Evolutionary conservation across 2,888 invertebrate species (phyloP).

Genomic region (Eupithecia dodoneata): DNA sequence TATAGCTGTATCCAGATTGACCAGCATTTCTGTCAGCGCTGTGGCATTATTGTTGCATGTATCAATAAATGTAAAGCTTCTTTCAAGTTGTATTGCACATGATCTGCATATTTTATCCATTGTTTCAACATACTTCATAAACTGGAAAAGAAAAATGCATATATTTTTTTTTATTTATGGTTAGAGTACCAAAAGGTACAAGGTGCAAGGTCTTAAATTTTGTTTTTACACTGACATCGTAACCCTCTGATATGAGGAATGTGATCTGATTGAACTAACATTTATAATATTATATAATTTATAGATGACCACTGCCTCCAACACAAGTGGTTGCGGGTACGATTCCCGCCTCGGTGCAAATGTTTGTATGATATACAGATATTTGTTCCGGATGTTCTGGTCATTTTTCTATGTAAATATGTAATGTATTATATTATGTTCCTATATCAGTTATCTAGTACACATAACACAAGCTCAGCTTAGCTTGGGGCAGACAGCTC

Average conservation of each 20-base stretch:
- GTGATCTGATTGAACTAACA: neutral
- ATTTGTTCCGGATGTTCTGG: no score
- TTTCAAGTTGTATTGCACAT: conserved; percentile 57
- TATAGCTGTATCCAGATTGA: conserved; percentile 52
- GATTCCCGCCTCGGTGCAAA: no score
- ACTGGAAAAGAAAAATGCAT: conserved; percentile 54
- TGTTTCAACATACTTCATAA: conserved; percentile 50
- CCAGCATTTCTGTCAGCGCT: conserved; percentile 52
- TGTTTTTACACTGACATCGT: neutral
- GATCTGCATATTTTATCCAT: conserved; percentile 59
- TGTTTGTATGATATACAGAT: no score
- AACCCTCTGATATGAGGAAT: neutral
- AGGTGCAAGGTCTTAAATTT: no score
- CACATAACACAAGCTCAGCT: no score
- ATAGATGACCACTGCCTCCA: no score
- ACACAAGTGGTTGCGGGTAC: no score
- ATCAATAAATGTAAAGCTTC: conserved; percentile 61
- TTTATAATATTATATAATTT: no score
- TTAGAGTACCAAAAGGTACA: neutral
- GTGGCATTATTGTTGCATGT: conserved; percentile 52
- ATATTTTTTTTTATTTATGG: neutral
- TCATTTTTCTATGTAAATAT: no score
- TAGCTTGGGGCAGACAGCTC: no score
- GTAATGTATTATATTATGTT: no score
- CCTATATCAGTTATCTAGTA: no score